phyloP scores from a whole-genome alignment of 2,113 vertebrate species.

The Dinomys branickii region DNA sequence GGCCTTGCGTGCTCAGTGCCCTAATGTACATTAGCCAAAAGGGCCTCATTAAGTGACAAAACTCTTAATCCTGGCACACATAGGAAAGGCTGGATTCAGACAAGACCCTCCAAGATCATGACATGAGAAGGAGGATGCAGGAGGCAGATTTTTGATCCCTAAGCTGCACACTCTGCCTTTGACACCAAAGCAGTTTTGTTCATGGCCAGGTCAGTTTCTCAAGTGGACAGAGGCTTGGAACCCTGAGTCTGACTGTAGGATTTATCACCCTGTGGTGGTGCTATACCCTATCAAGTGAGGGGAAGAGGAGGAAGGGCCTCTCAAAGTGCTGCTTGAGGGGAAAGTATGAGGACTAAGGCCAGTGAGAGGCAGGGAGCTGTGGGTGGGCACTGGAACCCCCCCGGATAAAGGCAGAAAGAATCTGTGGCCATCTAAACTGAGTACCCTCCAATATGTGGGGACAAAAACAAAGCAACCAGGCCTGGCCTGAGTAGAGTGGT shows the following conservation, averaged over 20 bases:
- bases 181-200: conserved; percentile 14
- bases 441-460: neutral
- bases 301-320: neutral
- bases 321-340: neutral
- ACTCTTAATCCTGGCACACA: neutral
- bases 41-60: neutral
- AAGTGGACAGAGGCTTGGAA: neutral
- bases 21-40: neutral
- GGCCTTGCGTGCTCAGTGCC: neutral
- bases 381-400: neutral
- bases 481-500: neutral
- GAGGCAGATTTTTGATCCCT: neutral
- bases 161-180: neutral
- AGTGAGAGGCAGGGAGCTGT: neutral
- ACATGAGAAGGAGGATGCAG: neutral
- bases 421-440: neutral
- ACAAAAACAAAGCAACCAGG: neutral
- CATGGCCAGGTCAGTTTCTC: neutral
- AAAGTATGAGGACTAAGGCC: neutral
- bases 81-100: neutral
- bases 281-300: neutral
- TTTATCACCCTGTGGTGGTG: neutral
- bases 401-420: conserved; percentile 25
- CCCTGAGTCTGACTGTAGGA: neutral
- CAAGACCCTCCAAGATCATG: neutral